A percentile compares a stretch with the other conserved stretches of the same genome.
These are phyloP conservation scores for Edolisoma coerulescens DNA, from an alignment of 2,113 vertebrate species.

Conservation along the genomic window DNA sequence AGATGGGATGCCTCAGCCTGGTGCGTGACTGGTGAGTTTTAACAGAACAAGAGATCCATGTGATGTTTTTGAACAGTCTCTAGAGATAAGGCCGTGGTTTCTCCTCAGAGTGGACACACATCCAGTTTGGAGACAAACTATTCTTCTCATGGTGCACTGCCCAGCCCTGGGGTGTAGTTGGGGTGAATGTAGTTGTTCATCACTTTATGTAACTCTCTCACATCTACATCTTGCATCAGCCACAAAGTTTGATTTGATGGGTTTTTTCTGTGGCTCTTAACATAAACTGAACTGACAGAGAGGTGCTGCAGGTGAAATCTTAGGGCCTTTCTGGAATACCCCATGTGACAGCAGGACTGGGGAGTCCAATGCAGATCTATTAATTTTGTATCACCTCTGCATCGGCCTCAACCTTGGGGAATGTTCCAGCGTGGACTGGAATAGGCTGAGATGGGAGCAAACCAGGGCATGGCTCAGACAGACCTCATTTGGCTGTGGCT, in stretches of 20 bases:
- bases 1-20: not conserved
- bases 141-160: not conserved
- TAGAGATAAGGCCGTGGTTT: not conserved
- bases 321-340: not conserved
- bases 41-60: not conserved
- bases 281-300: slow-evolving; percentile 5
- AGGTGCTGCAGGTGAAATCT: not conserved
- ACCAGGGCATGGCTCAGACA: not conserved
- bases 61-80: not conserved
- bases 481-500: slow-evolving; percentile 21
- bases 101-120: not conserved
- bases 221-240: not conserved
- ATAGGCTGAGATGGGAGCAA: slow-evolving; percentile 11
- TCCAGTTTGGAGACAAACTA: not conserved
- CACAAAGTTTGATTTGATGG: not conserved
- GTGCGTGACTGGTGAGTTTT: slow-evolving; percentile 5
- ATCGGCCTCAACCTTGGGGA: not conserved
- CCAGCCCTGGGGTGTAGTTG: not conserved
- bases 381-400: slow-evolving; percentile 37
- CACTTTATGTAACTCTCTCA: not conserved
- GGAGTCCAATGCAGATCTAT: not conserved
- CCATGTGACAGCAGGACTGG: not conserved
- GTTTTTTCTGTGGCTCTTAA: not conserved
- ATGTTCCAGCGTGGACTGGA: slow-evolving; percentile 29
- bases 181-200: not conserved